phyloP scores from a whole-genome alignment of 2,113 vertebrate genomes.

The Sebastes fasciatus region DNA sequence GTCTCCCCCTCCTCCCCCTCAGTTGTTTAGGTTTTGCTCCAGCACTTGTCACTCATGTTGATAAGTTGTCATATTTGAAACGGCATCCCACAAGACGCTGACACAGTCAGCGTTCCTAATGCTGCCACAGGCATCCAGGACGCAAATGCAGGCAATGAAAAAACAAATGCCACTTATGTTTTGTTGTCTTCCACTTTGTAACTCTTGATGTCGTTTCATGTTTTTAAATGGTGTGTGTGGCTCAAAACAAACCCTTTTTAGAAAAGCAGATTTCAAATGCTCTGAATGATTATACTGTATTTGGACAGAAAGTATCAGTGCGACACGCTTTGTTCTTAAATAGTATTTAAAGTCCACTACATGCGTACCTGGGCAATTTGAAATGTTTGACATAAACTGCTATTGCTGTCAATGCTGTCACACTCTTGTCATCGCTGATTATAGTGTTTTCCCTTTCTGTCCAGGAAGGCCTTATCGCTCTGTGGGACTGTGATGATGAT shows the following conservation, averaged over 20 bases:
- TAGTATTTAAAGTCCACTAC: neutral
- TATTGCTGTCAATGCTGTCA: conserved; percentile 59
- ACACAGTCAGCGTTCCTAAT: neutral
- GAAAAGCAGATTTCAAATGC: neutral
- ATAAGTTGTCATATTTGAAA: conserved; percentile 34
- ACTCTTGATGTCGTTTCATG: neutral
- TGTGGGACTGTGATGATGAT: conserved; percentile 89
- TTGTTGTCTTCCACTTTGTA: neutral
- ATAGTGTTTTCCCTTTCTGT: conserved; percentile 45
- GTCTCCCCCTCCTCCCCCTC: neutral
- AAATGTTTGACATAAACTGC: conserved; percentile 45
- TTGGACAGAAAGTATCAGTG: neutral
- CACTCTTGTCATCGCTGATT: conserved; percentile 65
- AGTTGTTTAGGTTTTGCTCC: neutral
- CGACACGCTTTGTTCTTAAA: neutral
- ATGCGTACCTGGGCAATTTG: conserved; percentile 24
- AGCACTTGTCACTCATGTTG: conserved; percentile 38
- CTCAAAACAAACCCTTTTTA: neutral
- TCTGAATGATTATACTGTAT: neutral
- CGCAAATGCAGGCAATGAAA: neutral
- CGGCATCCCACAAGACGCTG: conserved; percentile 12
- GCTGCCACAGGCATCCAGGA: conserved; percentile 6
- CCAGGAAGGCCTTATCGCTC: conserved; percentile 90
- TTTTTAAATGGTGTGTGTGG: neutral
- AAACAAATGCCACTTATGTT: conserved; percentile 2